Conservation (phyloP, 2,888 invertebrate species). For the Scaeva pyrastri region DNA sequence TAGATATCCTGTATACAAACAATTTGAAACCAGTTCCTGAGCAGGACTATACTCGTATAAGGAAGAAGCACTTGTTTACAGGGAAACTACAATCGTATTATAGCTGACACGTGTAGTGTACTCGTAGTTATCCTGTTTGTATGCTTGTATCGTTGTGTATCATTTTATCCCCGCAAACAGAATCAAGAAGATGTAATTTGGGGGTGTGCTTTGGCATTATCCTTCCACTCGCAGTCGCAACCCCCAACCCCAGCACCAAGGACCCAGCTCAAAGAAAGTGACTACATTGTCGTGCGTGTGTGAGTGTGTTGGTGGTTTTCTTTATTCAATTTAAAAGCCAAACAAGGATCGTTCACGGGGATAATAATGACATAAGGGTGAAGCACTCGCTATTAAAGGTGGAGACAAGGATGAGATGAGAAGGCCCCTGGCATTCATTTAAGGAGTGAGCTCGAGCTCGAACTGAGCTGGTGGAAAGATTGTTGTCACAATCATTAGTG, state of each 20-base stretch:
- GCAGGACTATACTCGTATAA: slow-evolving; percentile 25
- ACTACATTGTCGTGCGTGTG: slow-evolving; percentile 21
- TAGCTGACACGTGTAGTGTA: slow-evolving; percentile 69
- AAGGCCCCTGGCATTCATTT: slow-evolving; percentile 34
- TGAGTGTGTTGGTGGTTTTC: slow-evolving; percentile 58
- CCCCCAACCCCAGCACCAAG: slow-evolving; percentile 1
- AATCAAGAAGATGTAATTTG: slow-evolving; percentile 46
- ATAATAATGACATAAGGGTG: slow-evolving; percentile 74
- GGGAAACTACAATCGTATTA: slow-evolving; percentile 67
- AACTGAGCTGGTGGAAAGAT: slow-evolving; percentile 56
- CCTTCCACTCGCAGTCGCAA: slow-evolving; percentile 20
- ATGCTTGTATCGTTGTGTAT: slow-evolving; percentile 50
- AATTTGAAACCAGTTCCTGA: slow-evolving; percentile 30
- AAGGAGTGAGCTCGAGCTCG: slow-evolving; percentile 57
- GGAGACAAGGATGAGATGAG: slow-evolving; percentile 9
- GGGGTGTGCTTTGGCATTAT: slow-evolving; percentile 54
- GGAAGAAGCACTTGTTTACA: slow-evolving; percentile 73
- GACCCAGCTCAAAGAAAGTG: not conserved
- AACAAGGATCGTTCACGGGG: slow-evolving; percentile 64
- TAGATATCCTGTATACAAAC: too few species aligned
- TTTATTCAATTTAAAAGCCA: slow-evolving; percentile 73
- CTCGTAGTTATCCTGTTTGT: slow-evolving; percentile 64
- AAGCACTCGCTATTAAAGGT: slow-evolving; percentile 60
- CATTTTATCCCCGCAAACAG: slow-evolving; percentile 40
- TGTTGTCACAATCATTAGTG: slow-evolving; percentile 74